Evolutionary conservation across 1,140 invertebrate genomes (phyloP), one percentile per base, ranked within the genome.

Genomic region (Phenacoccus solenopsis): DNA sequence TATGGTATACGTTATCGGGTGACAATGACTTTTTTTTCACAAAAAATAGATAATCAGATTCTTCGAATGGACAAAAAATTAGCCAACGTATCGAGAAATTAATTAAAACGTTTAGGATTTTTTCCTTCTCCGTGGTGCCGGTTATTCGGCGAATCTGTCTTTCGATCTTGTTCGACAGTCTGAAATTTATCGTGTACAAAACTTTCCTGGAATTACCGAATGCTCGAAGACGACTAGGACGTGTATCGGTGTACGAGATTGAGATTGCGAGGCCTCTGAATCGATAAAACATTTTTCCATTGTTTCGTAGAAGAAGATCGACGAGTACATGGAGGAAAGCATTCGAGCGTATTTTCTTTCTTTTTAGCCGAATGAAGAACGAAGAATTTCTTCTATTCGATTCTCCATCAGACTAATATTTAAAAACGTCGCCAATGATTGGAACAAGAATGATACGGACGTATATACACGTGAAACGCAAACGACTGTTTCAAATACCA

Each of bases 361-460:
- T 64, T 16, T 22, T 59, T 59, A 59, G 16, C 7, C 56, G 16
- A 59, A 59, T 59, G n/a, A n/a, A 59, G 4, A 59, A 64, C 59
- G n/a, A 64, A 64, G 59, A 64, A 64, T 64, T 64, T 27, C 22
- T 64, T 64, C 59, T 64, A 64, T 64, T 64, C 59, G 59, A 64
- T 64, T 64, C 59, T 25, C n/a, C 32, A n/a, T 25, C 25, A 64
- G 22, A 16, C 59, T 24, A 22, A 64, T 64, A 64, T 64, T 64
- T 64, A 25, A 25, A 9, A 27, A 64, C 25, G 59, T 64, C 59
- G 59, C 21, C 25, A 27, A 64, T 64, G 59, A 27, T 27, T 64
- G 59, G 59, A 64, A 64, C 21, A 64, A 64, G 25, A 64, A 64
- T 64, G 59, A 64, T 64, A 64, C 59, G 59, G 59, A 22, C 59